Evolutionary conservation across 2,797 vertebrate species (phyloP), one percentile per base, ranked within the genome.

Genomic region (Capromys pilorides): DNA sequence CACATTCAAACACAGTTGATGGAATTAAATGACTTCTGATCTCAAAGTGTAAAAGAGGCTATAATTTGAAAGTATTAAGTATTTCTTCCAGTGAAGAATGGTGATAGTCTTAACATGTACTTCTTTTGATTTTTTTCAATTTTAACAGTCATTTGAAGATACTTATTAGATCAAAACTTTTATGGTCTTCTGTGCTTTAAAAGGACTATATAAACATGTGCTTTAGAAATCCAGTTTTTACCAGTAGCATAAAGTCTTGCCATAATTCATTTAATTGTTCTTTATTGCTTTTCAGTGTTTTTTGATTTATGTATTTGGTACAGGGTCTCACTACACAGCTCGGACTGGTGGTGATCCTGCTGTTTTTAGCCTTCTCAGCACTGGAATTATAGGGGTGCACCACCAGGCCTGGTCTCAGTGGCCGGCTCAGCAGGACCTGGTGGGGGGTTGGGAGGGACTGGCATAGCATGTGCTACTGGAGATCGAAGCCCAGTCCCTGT

Each of bases 151-250:
- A 94, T 14, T 57, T 86, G n/a, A 33, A 89, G 84, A 64, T 61
- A 51, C 83, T 67, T 83, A 73, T 88, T 69, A 49, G 84, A 79
- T 94, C 39, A 91, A 5, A 93, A 81, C 51, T 81, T 91, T 81
- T 81, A 61, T 85, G 88, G 6, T 31, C 8, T 57, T 75, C 59
- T 86, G 10, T 86, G 2, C 45, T 93, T 95, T 93, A 75, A 92
- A 73, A 78, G 61, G 31, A 73, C 31, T 45, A 51, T 84, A 6
- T 90, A 6, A 33, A 59, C 12, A 18, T 88, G 83, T 95, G n/a
- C 77, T 96, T 93, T 87, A 81, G 71, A 94, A 97, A 86, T 24
- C 31, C 0, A 67, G 21, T 90, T 67, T 94, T 95, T 82, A 36
- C 28, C 51, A 67, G 66, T 0, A 84, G 8, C 31, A 0, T 62